These are phyloP conservation scores for Enteromius paludinosus DNA, from an alignment of 2,797 vertebrate genomes.

Conservation along the genomic window DNA sequence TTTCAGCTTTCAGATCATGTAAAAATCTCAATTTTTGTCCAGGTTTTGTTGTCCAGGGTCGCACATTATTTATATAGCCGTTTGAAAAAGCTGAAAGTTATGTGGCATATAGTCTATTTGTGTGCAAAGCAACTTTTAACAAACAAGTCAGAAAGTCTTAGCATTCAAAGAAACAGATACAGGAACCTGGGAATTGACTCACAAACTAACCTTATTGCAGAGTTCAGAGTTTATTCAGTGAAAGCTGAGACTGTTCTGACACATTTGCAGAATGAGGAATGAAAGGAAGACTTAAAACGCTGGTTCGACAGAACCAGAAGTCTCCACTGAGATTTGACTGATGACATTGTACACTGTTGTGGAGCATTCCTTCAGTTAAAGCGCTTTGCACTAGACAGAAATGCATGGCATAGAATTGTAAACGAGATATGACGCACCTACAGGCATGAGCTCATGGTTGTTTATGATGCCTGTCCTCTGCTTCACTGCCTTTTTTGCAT, in stretches of 20 bases:
- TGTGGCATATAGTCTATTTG: not conserved
- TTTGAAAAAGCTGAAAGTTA: not conserved
- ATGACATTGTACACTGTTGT: not conserved
- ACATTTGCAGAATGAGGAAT: constrained; percentile 1
- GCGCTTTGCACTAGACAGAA: not conserved
- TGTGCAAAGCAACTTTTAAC: not conserved
- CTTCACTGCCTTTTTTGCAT: constrained; percentile 1
- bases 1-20: no score
- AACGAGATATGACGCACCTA: not conserved
- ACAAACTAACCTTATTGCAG: not conserved
- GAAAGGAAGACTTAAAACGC: not conserved
- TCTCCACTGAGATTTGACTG: constrained; percentile 6
- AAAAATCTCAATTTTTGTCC: no score
- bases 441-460: not conserved
- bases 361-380: not conserved
- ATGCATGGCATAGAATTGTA: not conserved
- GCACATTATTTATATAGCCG: no score
- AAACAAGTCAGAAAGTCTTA: not conserved
- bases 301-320: not conserved
- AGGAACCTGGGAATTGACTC: not conserved
- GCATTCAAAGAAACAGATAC: not conserved
- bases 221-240: constrained; percentile 7
- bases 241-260: constrained; percentile 2
- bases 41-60: no score
- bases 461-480: not conserved